phyloP scores from a whole-genome alignment of 2,888 invertebrate genomes.

The Xylocampa areola region DNA sequence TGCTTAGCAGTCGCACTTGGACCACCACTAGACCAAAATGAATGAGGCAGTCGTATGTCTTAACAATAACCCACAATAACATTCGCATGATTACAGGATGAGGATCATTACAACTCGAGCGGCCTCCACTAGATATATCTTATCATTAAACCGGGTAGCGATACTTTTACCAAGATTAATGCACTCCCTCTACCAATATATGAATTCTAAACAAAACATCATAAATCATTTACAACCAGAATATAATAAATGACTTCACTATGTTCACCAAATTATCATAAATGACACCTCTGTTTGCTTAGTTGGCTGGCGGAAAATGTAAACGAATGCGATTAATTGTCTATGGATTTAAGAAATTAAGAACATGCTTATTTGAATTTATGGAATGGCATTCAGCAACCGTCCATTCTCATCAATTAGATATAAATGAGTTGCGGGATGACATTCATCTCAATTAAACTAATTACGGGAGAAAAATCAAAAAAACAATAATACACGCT shows the following conservation, averaged over 20 bases:
- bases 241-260: slow-evolving; percentile 2
- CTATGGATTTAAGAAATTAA: not conserved
- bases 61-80: slow-evolving; percentile 35
- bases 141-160: slow-evolving; percentile 46
- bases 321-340: slow-evolving; percentile 3
- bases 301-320: not conserved
- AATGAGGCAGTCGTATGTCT: too few relatives aligned
- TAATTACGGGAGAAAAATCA: not conserved
- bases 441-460: not conserved
- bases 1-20: too few relatives aligned
- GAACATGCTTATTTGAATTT: not conserved
- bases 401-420: slow-evolving; percentile 2
- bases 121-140: slow-evolving; percentile 27
- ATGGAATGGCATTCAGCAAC: not conserved
- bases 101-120: slow-evolving; percentile 34
- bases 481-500: too few relatives aligned
- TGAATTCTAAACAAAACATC: slow-evolving; percentile 27
- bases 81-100: slow-evolving; percentile 43
- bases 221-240: slow-evolving; percentile 38
- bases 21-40: too few relatives aligned
- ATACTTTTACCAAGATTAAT: slow-evolving; percentile 43
- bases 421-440: too few relatives aligned
- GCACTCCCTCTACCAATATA: slow-evolving; percentile 24
- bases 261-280: not conserved
- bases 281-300: slow-evolving; percentile 1